Evolutionary conservation across 2,888 invertebrate genomes (phyloP).

Genomic region (Belgica antarctica): DNA sequence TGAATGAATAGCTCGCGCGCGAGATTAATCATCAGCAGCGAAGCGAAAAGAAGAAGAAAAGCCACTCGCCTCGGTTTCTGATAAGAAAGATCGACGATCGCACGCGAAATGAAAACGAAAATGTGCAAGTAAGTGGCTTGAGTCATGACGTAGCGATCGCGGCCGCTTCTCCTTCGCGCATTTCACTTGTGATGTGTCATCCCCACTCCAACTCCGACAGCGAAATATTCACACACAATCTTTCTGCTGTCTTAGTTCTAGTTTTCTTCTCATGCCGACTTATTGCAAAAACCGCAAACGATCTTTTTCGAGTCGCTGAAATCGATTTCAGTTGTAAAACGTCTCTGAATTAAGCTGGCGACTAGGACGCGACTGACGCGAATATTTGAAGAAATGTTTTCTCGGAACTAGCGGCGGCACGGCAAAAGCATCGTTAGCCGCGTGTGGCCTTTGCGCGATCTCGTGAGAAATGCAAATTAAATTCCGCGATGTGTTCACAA

Average conservation of each 20-base stretch:
- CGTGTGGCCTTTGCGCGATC: constrained; percentile 9
- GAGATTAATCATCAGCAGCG: neutral
- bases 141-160: neutral
- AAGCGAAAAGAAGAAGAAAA: neutral
- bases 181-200: neutral
- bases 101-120: neutral
- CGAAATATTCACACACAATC: neutral
- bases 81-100: constrained; percentile 2
- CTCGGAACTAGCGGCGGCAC: neutral
- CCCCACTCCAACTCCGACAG: neutral
- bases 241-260: neutral
- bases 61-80: neutral
- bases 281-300: constrained; percentile 4
- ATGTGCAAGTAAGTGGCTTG: neutral
- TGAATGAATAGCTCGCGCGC: constrained; percentile 6
- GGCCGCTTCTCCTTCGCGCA: neutral
- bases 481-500: neutral
- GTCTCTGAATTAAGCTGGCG: neutral
- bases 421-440: neutral
- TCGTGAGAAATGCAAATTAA: neutral
- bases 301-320: constrained; percentile 12
- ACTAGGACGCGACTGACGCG: neutral
- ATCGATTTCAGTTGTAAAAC: constrained; percentile 25
- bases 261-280: neutral
- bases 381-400: constrained; percentile 17